Evolutionary conservation across 1,140 invertebrate species (phyloP), one percentile per base, ranked within the genome.

Genomic region (Probaryconus sp.): DNA sequence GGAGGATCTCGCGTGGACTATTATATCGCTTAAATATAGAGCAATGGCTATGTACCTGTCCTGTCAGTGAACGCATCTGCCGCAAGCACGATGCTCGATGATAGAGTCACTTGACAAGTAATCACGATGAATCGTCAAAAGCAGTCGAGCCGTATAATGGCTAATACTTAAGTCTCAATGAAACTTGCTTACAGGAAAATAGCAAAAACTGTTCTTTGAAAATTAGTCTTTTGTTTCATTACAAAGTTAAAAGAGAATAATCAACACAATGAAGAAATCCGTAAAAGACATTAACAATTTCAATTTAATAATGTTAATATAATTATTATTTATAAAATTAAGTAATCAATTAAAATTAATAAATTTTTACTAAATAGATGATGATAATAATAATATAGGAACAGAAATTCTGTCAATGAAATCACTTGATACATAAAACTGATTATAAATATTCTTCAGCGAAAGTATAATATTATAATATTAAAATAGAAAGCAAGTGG

Each of bases 31-130:
- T 31, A 53, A 53, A 53, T 53, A 53, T 53, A 53, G 50, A 28
- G 35, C 50, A 40, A 31, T 53, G 18, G 33, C 33, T 26, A 40
- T 53, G 21, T 43, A 21, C 37, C 51, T 31, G 20, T 38, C 48
- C 13, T 51, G 51, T 42, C 51, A 42, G 51, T 30, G 51, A 56
- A 56, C 31, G 26, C 51, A 42, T 56, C 51, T 56, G 38, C 51
- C 51, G 37, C 17, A 42, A 56, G 51, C 38, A 56, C 51, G 21
- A 40, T 56, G 38, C 37, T 56, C 37, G 16, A 42, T 42, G 51
- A 56, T 42, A 56, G 50, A 40, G 37, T 56, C 51, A 56, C 51
- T 56, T 42, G 51, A 56, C 51, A 56, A 56, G 51, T 56, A 56
- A 56, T 56, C 51, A 40, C 37, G 51, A 31, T 40, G 51, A 40